Conservation (phyloP, 1,140 invertebrate genomes). For the Venturia canescens region DNA sequence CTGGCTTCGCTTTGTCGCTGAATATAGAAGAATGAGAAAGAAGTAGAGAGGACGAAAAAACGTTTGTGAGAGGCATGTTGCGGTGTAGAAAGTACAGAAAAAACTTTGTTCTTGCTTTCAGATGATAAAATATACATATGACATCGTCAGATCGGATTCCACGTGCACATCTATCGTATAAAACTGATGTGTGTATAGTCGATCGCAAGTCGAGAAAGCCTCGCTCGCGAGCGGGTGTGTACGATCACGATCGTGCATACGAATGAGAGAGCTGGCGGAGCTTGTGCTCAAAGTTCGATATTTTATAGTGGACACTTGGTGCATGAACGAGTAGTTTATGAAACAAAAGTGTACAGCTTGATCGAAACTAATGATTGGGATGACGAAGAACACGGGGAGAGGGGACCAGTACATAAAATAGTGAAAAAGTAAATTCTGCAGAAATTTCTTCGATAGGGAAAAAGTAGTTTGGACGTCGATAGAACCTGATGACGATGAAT, state of each 20-base stretch:
- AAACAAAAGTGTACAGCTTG: slow-evolving; percentile 71
- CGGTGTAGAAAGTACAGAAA: slow-evolving; percentile 8
- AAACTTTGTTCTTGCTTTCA: slow-evolving; percentile 15
- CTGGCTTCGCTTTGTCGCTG: neutral
- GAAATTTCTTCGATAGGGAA: neutral
- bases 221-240: too few relatives aligned
- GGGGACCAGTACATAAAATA: slow-evolving; percentile 47
- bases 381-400: slow-evolving; percentile 27
- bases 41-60: slow-evolving; percentile 1
- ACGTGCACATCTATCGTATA: neutral
- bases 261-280: neutral
- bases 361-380: slow-evolving; percentile 27
- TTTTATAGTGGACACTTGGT: slow-evolving; percentile 46
- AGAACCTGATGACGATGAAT: neutral
- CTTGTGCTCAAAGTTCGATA: slow-evolving; percentile 10
- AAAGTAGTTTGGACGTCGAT: neutral
- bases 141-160: neutral
- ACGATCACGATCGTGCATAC: slow-evolving; percentile 1
- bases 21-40: neutral
- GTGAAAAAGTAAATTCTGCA: neutral
- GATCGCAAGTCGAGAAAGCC: neutral
- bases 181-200: neutral
- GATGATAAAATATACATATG: neutral
- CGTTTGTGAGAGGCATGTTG: neutral
- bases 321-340: slow-evolving; percentile 58